Evolutionary conservation across 1,140 invertebrate genomes (phyloP).

Genomic region (Adelges cooleyi): DNA sequence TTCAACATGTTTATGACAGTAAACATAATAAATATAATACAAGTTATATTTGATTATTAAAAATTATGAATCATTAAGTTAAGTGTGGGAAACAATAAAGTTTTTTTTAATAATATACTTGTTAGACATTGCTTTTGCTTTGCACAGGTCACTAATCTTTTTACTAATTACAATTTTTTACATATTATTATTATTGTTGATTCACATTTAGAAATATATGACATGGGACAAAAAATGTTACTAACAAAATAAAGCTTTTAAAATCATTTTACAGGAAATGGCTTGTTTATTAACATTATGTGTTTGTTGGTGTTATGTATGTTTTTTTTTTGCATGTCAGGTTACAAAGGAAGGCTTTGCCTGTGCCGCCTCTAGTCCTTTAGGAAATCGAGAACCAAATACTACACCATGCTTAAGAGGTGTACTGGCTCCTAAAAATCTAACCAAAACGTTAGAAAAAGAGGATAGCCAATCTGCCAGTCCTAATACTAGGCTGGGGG

Average conservation of each 20-base stretch:
- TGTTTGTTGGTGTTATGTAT: conserved; percentile 14
- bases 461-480: background rate
- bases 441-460: conserved; percentile 17
- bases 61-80: too few species aligned
- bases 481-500: conserved; percentile 4
- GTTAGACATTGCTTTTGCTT: conserved; percentile 1
- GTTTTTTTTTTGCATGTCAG: conserved; percentile 14
- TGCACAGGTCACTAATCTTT: conserved; percentile 8
- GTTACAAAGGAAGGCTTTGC: conserved; percentile 19
- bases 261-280: conserved; percentile 4
- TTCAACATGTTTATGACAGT: too few species aligned
- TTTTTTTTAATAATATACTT: background rate
- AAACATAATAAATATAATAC: too few species aligned
- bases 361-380: background rate
- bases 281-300: conserved; percentile 3
- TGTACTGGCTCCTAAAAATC: conserved; percentile 25
- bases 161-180: too few species aligned
- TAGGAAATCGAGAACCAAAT: conserved; percentile 4
- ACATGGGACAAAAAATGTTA: background rate
- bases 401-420: conserved; percentile 11
- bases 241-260: background rate
- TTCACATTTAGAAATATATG: background rate
- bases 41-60: too few species aligned
- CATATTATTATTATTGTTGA: background rate
- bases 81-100: background rate